Conservation (phyloP, 1,140 invertebrate species). For the Drosophila pallidifrons region DNA sequence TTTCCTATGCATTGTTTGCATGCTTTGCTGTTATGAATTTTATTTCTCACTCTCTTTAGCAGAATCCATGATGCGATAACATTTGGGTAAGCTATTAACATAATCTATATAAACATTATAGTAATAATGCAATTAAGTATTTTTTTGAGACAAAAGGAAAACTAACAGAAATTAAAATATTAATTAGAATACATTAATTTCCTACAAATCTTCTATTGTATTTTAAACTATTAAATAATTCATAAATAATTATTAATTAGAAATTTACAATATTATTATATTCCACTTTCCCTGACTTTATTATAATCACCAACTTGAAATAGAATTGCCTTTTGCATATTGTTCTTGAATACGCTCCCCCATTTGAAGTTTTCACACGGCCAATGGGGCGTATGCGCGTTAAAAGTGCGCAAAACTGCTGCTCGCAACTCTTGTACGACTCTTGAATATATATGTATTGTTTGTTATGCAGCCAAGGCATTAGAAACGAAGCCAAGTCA, state of each 20-base stretch:
- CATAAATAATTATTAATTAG: too few relatives aligned
- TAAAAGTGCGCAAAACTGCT: constrained; percentile 44
- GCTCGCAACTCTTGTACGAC: background rate
- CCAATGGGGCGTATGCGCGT: constrained; percentile 68
- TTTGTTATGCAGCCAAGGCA: too few relatives aligned
- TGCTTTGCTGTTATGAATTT: background rate
- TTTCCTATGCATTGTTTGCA: constrained; percentile 12
- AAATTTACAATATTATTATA: too few relatives aligned
- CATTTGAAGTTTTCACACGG: background rate
- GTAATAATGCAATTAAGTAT: too few relatives aligned
- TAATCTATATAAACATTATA: background rate
- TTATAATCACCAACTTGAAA: too few relatives aligned
- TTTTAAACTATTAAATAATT: too few relatives aligned
- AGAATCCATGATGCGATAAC: background rate
- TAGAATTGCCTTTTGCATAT: background rate
- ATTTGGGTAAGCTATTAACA: background rate
- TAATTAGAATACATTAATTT: too few relatives aligned
- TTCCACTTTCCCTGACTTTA: too few relatives aligned
- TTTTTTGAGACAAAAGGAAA: too few relatives aligned
- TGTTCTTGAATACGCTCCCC: background rate
- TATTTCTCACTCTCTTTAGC: background rate
- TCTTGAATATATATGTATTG: too few relatives aligned
- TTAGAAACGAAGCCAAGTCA: constrained; percentile 50
- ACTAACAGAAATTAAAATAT: too few relatives aligned
- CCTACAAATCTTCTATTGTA: too few relatives aligned